Evolutionary conservation across 2,888 invertebrate genomes (phyloP), one percentile per base, ranked within the genome.

Genomic region (Bimastos eiseni): DNA sequence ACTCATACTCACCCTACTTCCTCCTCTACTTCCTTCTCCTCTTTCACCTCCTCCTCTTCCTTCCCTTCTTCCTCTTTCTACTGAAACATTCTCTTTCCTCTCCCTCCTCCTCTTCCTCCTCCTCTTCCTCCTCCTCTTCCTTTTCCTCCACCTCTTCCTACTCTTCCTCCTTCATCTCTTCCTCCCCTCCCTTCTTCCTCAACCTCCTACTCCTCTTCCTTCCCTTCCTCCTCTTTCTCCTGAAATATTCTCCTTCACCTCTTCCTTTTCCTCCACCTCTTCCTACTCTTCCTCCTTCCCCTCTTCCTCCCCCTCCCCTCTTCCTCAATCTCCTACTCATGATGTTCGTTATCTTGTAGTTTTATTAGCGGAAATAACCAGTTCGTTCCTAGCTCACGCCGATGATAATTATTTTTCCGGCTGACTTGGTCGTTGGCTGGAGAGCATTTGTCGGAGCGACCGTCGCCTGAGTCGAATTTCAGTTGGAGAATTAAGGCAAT

Each of bases 301-400:
- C 49, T 49, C 24, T 24, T 49, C 24, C 49, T 49, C n/a, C 13
- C n/a, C 30, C 11, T 0, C 11, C n/a, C 30, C 70, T 70, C n/a
- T n/a, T 70, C 11, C n/a, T n/a, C 11, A 8, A n/a, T 17, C n/a
- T 70, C 70, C 70, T 8, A 30, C n/a, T 70, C 70, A 30, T 70
- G 5, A 5, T 70, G 8, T 70, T 6, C n/a, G 70, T n/a, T n/a
- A 70, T 70, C 70, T n/a, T n/a, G 30, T 70, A 70, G 70, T 70
- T n/a, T 70, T 70, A 70, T 70, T 70, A 70, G 70, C 70, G 70
- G 70, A 70, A 70, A n/a, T 70, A 70, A 70, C 70, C n/a, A 70
- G 30, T 70, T n/a, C 70, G 30, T 70, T 70, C 70, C 30, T 70
- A 30, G 30, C n/a, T 30, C 70, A 30, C 24, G 70, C n/a, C 30